Evolutionary conservation across 2,888 invertebrate species (phyloP).

Genomic region (Psococerastis gibbosa): DNA sequence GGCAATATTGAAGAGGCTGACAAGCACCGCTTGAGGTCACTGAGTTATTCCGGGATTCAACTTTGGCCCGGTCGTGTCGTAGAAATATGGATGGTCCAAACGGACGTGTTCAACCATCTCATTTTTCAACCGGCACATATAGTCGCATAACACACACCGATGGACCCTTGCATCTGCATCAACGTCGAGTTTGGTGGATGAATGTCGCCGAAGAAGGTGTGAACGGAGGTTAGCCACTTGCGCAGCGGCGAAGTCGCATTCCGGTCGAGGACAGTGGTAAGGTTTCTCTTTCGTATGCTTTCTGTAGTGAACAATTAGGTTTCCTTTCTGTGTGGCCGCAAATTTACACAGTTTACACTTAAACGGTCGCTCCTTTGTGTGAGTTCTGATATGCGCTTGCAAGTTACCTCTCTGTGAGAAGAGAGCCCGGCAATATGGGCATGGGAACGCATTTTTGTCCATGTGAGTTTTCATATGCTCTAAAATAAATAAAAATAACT

Average conservation of each 20-base stretch:
- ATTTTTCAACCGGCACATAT: neutral
- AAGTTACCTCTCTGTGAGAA: conserved; percentile 2
- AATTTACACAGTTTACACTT: neutral
- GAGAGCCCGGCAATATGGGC: neutral
- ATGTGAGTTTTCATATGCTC: conserved; percentile 2
- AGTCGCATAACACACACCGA: conserved; percentile 2
- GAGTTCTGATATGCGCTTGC: conserved; percentile 6
- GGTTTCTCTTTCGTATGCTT: conserved; percentile 4
- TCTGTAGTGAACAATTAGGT: conserved; percentile 4
- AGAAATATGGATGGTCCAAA: neutral
- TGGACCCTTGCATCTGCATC: neutral
- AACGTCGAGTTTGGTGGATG: too few relatives aligned
- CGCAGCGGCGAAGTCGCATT: neutral
- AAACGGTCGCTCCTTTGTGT: conserved; percentile 8
- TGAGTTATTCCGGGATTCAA: too few relatives aligned
- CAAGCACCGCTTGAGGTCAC: too few relatives aligned
- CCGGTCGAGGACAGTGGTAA: neutral
- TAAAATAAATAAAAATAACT: too few relatives aligned
- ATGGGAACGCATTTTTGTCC: neutral
- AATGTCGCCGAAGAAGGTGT: neutral
- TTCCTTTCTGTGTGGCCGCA: conserved; percentile 1
- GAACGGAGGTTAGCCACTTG: conserved; percentile 1
- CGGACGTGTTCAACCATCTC: conserved; percentile 4
- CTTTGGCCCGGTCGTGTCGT: too few relatives aligned
- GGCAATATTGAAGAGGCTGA: too few relatives aligned